Conservation (phyloP, 1,140 invertebrate species). For the Drosophila pachea region DNA sequence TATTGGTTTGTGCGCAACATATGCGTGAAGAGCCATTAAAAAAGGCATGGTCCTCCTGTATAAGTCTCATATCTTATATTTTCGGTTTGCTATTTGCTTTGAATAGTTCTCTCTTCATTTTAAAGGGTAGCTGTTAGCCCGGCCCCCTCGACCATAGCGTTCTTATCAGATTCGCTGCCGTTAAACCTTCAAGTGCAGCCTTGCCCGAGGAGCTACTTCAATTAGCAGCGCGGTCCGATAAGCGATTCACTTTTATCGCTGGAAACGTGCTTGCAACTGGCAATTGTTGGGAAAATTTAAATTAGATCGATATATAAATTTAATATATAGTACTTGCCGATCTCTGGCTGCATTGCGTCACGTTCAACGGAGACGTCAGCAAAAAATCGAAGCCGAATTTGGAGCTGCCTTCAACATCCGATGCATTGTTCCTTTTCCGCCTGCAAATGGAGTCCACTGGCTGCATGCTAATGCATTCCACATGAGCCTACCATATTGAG, state of each 20-base stretch:
- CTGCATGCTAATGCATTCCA: slow-evolving; percentile 20
- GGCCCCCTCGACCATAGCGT: too few species aligned
- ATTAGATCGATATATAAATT: not conserved
- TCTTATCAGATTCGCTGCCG: too few species aligned
- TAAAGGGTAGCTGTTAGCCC: too few species aligned
- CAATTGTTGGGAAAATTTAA: not conserved
- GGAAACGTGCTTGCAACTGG: slow-evolving; percentile 1
- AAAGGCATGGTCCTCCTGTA: too few species aligned
- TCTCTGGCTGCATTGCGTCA: not conserved
- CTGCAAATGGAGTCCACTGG: slow-evolving; percentile 4
- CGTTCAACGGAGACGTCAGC: slow-evolving; percentile 6
- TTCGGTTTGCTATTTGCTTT: too few species aligned
- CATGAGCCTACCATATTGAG: not conserved
- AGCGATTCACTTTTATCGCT: not conserved
- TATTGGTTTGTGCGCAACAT: not conserved
- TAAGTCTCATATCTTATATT: too few species aligned
- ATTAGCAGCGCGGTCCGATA: too few species aligned
- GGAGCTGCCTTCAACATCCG: slow-evolving; percentile 2
- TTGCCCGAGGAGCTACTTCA: too few species aligned
- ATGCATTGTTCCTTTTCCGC: slow-evolving; percentile 2
- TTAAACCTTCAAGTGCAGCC: too few species aligned
- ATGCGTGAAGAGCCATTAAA: too few species aligned
- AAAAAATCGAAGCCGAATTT: slow-evolving; percentile 3
- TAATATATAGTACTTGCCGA: not conserved
- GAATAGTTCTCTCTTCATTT: too few species aligned